A percentile compares a stretch with the other conserved stretches of the same genome.
Evolutionary conservation across 2,797 vertebrate genomes (phyloP).

Genomic region (Sciurus carolinensis): DNA sequence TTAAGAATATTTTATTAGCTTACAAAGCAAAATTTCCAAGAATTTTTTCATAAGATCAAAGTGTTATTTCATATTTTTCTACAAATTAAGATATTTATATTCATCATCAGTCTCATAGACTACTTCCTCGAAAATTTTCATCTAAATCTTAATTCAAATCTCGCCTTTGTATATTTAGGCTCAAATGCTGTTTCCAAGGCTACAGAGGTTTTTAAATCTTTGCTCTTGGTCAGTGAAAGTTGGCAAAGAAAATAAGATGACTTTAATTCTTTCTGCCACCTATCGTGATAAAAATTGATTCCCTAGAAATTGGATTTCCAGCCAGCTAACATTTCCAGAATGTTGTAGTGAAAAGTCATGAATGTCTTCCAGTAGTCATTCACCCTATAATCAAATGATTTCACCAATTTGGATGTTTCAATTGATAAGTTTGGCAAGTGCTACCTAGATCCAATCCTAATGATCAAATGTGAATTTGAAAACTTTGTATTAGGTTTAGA

Average conservation of each 20-base stretch:
- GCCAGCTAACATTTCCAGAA: neutral
- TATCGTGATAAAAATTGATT: slow-evolving; percentile 56
- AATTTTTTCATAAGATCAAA: slow-evolving; percentile 55
- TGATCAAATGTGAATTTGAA: slow-evolving; percentile 41
- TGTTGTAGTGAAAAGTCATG: neutral
- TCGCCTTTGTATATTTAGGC: slow-evolving; percentile 32
- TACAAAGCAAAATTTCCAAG: slow-evolving; percentile 54
- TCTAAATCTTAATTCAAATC: slow-evolving; percentile 62
- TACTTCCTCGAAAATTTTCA: slow-evolving; percentile 58
- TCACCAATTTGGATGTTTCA: neutral
- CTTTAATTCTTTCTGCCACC: slow-evolving; percentile 44
- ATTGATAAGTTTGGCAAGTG: neutral
- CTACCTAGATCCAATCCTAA: neutral
- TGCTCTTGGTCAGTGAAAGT: slow-evolving; percentile 59
- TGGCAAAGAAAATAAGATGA: slow-evolving; percentile 46
- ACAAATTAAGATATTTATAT: slow-evolving; percentile 35
- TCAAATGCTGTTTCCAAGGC: slow-evolving; percentile 54
- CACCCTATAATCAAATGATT: neutral
- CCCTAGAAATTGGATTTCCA: slow-evolving; percentile 51
- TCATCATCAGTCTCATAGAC: neutral
- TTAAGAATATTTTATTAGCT: slow-evolving; percentile 63
- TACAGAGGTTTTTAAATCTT: slow-evolving; percentile 31
- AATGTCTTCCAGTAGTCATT: slow-evolving; percentile 13
- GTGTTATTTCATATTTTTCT: slow-evolving; percentile 50
- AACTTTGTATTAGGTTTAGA: neutral